Base-by-base conservation (phyloP, 2,888 invertebrate genomes). In the Drosophila ezoana region DNA sequence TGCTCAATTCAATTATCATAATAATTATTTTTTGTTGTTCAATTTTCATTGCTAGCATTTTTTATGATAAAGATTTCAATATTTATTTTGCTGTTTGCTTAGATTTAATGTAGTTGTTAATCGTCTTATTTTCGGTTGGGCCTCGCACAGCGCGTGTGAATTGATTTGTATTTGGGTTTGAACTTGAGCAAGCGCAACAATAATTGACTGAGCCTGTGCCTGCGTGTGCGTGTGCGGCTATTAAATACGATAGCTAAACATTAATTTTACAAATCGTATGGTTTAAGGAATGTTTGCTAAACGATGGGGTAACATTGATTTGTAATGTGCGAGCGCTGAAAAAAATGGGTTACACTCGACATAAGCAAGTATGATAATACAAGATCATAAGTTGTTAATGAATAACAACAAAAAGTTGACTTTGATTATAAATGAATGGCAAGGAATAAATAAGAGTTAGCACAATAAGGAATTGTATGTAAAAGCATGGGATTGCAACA, bases 151-250 rank as follows among this genome's bases (percentile, higher is more conserved):
- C 20, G 41, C 16, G 43, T 67, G 75, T 44, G 70, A 58, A 62
- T 77, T 77, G 77, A 76, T 72, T 72, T 72, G 67, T 72, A 44
- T 76, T 63, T 72, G 48, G 43, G 52, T 33, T 66, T 72, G 66
- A 66, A 58, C 56, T 76, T 53, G 56, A 53, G 43, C 32, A 40
- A 52, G 10, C 28, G 28, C 38, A 13, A 14, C 32, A 40, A 41
- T 61, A 52, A 68, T 74, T 49, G 53, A 56, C 18, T 49, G 56
- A 3, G 28, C 13, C 2, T 23, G 10, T 33, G 14, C 11, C 8
- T 18, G 37, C 10, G n/a, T 11, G 11, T 32, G 48, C 4, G 47
- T 49, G 48, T 10, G 45, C 8, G 35, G 16, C 53, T 37, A 76
- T 70, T 62, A 47, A 74, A 41, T 49, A 51, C 33, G 47, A 44